These are phyloP conservation scores for Chanos chanos DNA, from an alignment of 2,797 vertebrate genomes.

Conservation along the genomic window DNA sequence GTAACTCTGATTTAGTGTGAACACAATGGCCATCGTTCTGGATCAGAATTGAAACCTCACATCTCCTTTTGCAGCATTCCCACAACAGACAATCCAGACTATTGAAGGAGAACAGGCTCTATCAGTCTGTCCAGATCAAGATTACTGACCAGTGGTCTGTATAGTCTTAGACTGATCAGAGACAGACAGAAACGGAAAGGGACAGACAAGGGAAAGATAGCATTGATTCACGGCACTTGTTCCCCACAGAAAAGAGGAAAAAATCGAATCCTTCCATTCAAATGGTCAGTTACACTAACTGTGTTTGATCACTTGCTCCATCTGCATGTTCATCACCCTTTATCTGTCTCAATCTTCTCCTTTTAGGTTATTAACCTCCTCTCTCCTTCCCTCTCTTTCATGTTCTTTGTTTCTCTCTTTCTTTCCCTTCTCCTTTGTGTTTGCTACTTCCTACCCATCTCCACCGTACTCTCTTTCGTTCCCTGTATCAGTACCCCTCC, in stretches of 20 bases:
- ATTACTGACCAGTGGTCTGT: slow-evolving; percentile 10
- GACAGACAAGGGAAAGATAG: slow-evolving; percentile 31
- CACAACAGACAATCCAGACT: no score
- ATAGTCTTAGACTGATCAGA: slow-evolving; percentile 22
- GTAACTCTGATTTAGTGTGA: no score
- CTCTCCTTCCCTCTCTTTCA: slow-evolving; percentile 29
- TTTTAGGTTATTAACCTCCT: slow-evolving; percentile 26
- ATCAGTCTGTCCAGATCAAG: no score
- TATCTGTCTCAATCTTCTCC: slow-evolving; percentile 40
- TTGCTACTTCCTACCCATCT: slow-evolving; percentile 35
- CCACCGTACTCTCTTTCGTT: slow-evolving; percentile 27
- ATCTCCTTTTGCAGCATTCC: no score
- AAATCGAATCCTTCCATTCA: slow-evolving; percentile 44
- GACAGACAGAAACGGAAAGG: slow-evolving; percentile 4
- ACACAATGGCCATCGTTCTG: no score
- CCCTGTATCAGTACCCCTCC: slow-evolving; percentile 55
- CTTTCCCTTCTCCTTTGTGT: slow-evolving; percentile 29
- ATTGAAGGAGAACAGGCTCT: no score
- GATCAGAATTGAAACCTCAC: no score
- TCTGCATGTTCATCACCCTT: slow-evolving; percentile 43
- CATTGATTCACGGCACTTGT: slow-evolving; percentile 44
- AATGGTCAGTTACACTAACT: slow-evolving; percentile 33
- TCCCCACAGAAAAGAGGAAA: slow-evolving; percentile 10
- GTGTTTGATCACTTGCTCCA: slow-evolving; percentile 34
- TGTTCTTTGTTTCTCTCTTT: slow-evolving; percentile 26